A percentile compares a stretch with the other conserved stretches of the same genome.
Conservation (phyloP, 2,797 vertebrate genomes). For the Hoplostethus atlanticus region DNA sequence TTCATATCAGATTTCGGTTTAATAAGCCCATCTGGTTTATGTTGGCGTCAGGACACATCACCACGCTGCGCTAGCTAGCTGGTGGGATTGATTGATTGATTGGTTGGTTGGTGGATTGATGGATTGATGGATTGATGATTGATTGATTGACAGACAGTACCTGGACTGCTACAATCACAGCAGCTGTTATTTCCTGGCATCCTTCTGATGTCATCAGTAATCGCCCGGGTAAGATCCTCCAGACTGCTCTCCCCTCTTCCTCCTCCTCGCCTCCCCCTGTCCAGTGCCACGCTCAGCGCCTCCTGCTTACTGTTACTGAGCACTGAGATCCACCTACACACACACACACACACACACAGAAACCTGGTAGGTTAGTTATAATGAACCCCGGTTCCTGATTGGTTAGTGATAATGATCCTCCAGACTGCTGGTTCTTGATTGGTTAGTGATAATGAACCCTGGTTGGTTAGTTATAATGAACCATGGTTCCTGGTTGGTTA, state of each 20-base stretch:
- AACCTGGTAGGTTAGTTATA: too few species aligned
- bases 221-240: constrained; percentile 85
- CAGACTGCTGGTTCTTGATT: too few species aligned
- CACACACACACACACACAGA: constrained; percentile 9
- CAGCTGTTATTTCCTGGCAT: constrained; percentile 88
- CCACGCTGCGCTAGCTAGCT: too few species aligned
- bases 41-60: background rate
- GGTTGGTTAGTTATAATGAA: too few species aligned
- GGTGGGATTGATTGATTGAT: constrained; percentile 15
- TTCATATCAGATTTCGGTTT: too few species aligned
- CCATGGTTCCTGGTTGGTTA: too few species aligned
- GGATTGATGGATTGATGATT: background rate
- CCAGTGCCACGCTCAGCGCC: constrained; percentile 85
- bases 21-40: background rate
- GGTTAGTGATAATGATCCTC: too few species aligned
- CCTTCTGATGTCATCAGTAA: constrained; percentile 85
- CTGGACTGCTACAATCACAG: constrained; percentile 88
- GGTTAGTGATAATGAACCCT: too few species aligned
- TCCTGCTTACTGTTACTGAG: constrained; percentile 91
- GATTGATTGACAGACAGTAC: constrained; percentile 55
- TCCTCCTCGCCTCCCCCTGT: constrained; percentile 66
- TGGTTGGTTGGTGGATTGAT: too few species aligned
- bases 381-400: too few species aligned
- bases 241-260: constrained; percentile 79
- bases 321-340: constrained; percentile 83